These are phyloP conservation scores for Nasonia longicornis DNA, from an alignment of 1,140 invertebrate species.

Conservation along the genomic window DNA sequence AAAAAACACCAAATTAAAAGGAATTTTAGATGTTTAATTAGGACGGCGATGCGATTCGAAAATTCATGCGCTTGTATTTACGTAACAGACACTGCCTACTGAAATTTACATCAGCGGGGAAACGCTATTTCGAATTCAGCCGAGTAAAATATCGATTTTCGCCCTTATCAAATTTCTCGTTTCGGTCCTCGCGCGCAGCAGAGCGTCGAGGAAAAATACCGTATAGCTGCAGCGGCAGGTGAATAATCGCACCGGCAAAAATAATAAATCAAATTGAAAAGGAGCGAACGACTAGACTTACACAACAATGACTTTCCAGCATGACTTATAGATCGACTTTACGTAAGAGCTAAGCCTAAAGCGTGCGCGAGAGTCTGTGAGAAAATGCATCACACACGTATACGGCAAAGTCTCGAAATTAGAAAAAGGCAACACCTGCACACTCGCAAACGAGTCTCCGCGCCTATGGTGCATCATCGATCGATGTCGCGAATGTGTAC, in stretches of 20 bases:
- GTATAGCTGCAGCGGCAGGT: not conserved
- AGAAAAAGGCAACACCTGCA: slow-evolving; percentile 26
- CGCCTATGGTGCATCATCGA: slow-evolving; percentile 7
- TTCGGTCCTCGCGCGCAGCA: too few species aligned
- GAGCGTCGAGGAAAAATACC: not conserved
- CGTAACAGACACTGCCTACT: too few species aligned
- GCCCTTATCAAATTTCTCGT: too few species aligned
- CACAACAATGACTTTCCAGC: slow-evolving; percentile 36
- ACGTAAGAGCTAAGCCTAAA: slow-evolving; percentile 13
- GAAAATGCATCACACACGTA: slow-evolving; percentile 2
- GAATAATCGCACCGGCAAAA: slow-evolving; percentile 17
- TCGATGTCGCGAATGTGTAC: not conserved
- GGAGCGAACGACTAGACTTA: slow-evolving; percentile 18
- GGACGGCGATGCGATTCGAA: not conserved
- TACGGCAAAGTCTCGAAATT: slow-evolving; percentile 9
- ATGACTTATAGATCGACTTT: slow-evolving; percentile 39
- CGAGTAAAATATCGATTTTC: too few species aligned
- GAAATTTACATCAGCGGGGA: too few species aligned
- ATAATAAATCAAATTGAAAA: slow-evolving; percentile 12
- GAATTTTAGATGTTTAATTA: too few species aligned
- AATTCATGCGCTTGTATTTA: not conserved
- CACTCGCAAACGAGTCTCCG: not conserved
- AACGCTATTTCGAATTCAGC: too few species aligned
- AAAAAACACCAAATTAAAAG: too few species aligned
- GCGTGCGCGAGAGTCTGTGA: not conserved